Evolutionary conservation across 2,888 invertebrate genomes (phyloP).

Genomic region (Acleris holmiana): DNA sequence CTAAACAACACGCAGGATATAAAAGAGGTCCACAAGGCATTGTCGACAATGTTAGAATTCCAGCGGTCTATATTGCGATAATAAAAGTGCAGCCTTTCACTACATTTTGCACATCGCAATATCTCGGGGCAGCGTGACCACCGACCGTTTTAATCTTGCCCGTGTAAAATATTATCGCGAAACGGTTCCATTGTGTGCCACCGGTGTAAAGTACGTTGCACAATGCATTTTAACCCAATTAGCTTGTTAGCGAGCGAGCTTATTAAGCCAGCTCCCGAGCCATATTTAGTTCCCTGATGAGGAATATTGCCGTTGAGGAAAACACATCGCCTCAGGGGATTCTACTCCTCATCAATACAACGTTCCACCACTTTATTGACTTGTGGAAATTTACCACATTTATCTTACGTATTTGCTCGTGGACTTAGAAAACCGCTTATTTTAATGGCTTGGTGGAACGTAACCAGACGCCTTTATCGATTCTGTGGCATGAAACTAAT

Average conservation of each 20-base stretch:
- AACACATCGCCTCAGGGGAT: slow-evolving; percentile 24
- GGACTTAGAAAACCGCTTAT: slow-evolving; percentile 17
- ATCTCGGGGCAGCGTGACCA: slow-evolving; percentile 18
- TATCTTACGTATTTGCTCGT: slow-evolving; percentile 5
- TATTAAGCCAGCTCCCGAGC: slow-evolving; percentile 50
- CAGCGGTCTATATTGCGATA: slow-evolving; percentile 9
- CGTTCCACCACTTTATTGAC: background rate
- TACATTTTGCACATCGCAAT: slow-evolving; percentile 12
- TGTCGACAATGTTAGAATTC: slow-evolving; percentile 21
- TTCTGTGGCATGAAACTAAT: slow-evolving; percentile 16
- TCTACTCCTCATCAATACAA: slow-evolving; percentile 17
- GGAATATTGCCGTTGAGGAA: slow-evolving; percentile 23
- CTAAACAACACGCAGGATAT: slow-evolving; percentile 24
- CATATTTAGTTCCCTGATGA: slow-evolving; percentile 28
- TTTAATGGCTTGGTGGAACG: slow-evolving; percentile 19
- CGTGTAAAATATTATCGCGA: slow-evolving; percentile 43
- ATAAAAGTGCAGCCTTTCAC: slow-evolving; percentile 19
- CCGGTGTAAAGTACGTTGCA: slow-evolving; percentile 47
- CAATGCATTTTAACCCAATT: slow-evolving; percentile 59
- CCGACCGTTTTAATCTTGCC: slow-evolving; percentile 27
- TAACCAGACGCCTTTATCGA: slow-evolving; percentile 27
- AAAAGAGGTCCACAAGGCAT: slow-evolving; percentile 19
- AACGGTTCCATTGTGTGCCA: slow-evolving; percentile 48
- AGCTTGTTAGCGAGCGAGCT: slow-evolving; percentile 45
- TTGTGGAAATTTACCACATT: slow-evolving; percentile 8